Conservation (phyloP, 2,113 vertebrate genomes). For the Accipiter virgatus region DNA sequence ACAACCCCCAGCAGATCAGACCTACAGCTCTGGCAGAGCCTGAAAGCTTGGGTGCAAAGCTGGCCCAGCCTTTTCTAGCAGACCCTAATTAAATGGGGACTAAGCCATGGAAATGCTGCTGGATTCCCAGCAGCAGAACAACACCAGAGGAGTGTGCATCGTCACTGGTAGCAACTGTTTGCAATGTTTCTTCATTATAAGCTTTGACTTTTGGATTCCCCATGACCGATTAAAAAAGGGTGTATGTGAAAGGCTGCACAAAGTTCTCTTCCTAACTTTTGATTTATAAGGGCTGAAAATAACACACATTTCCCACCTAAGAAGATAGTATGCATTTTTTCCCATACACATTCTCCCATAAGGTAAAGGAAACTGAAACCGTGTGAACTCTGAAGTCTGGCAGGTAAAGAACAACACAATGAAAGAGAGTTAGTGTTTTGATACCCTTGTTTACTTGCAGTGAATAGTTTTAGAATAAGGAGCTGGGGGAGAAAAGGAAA, state of each 20-base stretch:
- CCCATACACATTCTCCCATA: background rate
- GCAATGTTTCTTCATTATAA: background rate
- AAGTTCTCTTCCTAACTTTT: background rate
- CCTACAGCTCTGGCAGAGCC: background rate
- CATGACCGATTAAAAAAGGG: background rate
- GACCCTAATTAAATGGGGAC: background rate
- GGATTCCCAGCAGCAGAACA: background rate
- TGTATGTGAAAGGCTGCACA: background rate
- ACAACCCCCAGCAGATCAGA: background rate
- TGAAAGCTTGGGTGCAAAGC: background rate
- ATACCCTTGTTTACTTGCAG: background rate
- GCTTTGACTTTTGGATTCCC: background rate
- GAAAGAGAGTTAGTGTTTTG: background rate
- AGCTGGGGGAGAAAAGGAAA: background rate
- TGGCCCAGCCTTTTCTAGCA: background rate
- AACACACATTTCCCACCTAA: background rate
- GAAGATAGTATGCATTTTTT: background rate
- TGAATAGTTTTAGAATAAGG: background rate
- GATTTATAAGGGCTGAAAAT: background rate
- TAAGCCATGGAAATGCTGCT: background rate
- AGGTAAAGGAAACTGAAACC: background rate
- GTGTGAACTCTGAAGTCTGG: background rate
- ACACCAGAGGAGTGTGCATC: accelerated
- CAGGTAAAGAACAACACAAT: background rate
- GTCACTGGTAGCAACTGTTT: background rate